Evolutionary conservation across 2,888 invertebrate genomes (phyloP).

Genomic region (Pseudococcus longispinus): DNA sequence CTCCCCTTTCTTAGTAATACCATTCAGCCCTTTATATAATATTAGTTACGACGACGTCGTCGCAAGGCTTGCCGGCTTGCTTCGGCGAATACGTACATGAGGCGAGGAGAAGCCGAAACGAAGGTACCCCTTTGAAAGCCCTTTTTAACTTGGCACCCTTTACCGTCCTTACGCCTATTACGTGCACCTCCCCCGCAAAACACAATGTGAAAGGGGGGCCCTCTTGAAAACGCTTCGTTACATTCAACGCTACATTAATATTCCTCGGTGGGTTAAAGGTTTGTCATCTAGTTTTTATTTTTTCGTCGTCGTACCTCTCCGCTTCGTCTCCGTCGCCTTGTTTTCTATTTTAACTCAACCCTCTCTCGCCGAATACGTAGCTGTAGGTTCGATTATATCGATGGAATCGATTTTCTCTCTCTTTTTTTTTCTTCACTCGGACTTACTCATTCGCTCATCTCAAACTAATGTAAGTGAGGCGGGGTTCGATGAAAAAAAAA

Average conservation of each 20-base stretch:
- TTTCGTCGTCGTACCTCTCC: constrained; percentile 14
- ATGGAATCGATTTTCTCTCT: constrained; percentile 34
- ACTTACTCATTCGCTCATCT: background rate
- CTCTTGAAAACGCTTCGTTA: constrained; percentile 56
- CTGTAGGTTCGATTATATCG: constrained; percentile 28
- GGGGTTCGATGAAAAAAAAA: background rate
- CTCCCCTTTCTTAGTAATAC: constrained; percentile 52
- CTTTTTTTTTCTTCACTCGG: background rate
- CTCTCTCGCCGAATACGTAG: background rate
- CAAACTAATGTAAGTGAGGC: background rate
- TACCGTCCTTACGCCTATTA: constrained; percentile 55
- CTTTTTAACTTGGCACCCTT: constrained; percentile 57
- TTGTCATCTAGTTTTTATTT: constrained; percentile 54
- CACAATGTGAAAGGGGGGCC: constrained; percentile 33
- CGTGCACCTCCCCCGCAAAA: constrained; percentile 54
- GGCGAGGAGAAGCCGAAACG: constrained; percentile 21
- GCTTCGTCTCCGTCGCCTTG: background rate
- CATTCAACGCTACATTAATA: constrained; percentile 57
- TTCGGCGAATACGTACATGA: constrained; percentile 9
- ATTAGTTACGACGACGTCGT: constrained; percentile 55
- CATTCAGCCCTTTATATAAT: constrained; percentile 56
- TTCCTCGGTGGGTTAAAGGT: constrained; percentile 56
- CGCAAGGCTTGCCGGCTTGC: constrained; percentile 22
- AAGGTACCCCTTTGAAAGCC: constrained; percentile 53
- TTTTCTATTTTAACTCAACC: constrained; percentile 8